Percentiles rank a stretch among this genome's conserved stretches.
Conservation (phyloP, 2,888 invertebrate species). For the Drosophila austrosaltans region DNA sequence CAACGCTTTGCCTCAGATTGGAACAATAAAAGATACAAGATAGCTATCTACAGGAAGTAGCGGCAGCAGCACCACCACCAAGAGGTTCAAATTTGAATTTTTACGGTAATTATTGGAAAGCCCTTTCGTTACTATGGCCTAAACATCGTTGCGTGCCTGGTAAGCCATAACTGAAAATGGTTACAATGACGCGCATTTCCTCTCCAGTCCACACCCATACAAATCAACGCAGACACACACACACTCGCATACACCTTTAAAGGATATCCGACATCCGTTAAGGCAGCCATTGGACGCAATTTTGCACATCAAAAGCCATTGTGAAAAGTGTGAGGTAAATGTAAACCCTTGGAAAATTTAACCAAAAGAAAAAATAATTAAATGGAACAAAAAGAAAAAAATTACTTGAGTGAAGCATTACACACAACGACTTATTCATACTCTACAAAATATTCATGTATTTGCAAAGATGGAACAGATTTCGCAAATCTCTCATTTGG, state of each 20-base stretch:
- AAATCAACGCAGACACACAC: conserved; percentile 16
- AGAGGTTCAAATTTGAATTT: conserved; percentile 36
- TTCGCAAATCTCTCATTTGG: no score
- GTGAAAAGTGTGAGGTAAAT: conserved; percentile 13
- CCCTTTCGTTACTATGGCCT: not conserved
- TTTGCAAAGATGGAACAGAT: no score
- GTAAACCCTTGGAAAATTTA: not conserved
- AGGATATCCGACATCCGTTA: conserved; percentile 53
- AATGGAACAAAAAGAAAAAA: conserved; percentile 17
- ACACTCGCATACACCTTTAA: conserved; percentile 32
- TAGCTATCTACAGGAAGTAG: not conserved
- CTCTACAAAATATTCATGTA: not conserved
- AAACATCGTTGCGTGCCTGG: conserved; percentile 48
- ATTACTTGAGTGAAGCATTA: conserved; percentile 9
- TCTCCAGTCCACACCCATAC: conserved; percentile 36
- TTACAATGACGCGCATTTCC: conserved; percentile 55
- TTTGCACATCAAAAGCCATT: conserved; percentile 47
- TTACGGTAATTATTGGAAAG: conserved; percentile 27
- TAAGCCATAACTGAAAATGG: conserved; percentile 63
- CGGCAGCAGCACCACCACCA: not conserved
- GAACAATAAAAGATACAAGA: not conserved
- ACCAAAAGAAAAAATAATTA: conserved; percentile 12
- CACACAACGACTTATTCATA: not conserved
- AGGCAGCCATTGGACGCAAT: conserved; percentile 40
- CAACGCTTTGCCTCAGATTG: not conserved